phyloP scores from a whole-genome alignment of 2,113 vertebrate genomes.

The Sturnus vulgaris region DNA sequence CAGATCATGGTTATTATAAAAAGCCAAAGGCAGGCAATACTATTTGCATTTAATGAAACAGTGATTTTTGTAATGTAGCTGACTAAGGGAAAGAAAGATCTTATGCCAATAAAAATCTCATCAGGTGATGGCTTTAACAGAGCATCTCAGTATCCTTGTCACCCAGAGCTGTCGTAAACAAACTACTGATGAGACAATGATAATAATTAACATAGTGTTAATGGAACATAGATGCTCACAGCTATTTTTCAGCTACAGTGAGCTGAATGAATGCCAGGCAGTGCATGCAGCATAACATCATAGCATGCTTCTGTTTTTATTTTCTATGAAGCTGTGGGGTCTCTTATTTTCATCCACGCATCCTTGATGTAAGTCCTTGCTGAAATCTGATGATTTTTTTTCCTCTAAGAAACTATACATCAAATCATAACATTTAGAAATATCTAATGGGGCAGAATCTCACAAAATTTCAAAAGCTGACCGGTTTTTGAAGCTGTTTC shows the following conservation, averaged over 20 bases:
- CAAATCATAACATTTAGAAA: neutral
- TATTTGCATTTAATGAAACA: constrained; percentile 68
- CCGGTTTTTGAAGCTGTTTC: neutral
- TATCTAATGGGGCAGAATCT: neutral
- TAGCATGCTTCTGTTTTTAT: constrained; percentile 38
- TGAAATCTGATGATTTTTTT: neutral
- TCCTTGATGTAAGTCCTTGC: neutral
- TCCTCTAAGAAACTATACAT: neutral
- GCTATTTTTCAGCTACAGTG: constrained; percentile 76
- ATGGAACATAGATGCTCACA: constrained; percentile 66
- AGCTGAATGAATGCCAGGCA: constrained; percentile 71
- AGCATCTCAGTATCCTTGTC: constrained; percentile 71
- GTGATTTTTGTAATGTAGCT: constrained; percentile 53
- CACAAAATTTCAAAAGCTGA: neutral
- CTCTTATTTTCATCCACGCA: constrained; percentile 1
- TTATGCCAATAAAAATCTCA: constrained; percentile 73
- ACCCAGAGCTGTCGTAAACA: constrained; percentile 75
- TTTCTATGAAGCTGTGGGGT: constrained; percentile 12
- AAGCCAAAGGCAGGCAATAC: constrained; percentile 31
- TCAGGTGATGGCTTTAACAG: constrained; percentile 76
- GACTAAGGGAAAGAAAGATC: constrained; percentile 65
- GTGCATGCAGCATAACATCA: constrained; percentile 54
- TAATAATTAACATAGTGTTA: constrained; percentile 77
- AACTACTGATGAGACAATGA: constrained; percentile 79
- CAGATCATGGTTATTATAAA: constrained; percentile 26